Evolutionary conservation across 2,113 vertebrate species (phyloP).

Genomic region (Sebastes schlegelii): DNA sequence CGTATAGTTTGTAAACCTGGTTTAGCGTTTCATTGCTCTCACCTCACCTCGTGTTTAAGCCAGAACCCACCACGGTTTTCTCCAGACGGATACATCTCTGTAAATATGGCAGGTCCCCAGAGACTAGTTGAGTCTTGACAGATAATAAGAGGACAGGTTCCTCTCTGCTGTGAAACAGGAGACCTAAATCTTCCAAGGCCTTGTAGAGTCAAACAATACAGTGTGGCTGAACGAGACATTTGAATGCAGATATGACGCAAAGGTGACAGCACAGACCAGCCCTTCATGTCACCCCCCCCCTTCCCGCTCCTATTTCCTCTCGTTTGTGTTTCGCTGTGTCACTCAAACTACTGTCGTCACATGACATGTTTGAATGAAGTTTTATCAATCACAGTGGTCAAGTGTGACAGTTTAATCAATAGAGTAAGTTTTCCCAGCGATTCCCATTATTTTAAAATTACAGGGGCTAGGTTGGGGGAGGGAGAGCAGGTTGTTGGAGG

Average conservation of each 20-base stretch:
- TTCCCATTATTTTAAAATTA: conserved; percentile 64
- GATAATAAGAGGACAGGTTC: conserved; percentile 50
- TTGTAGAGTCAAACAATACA: conserved; percentile 27
- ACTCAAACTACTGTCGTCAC: conserved; percentile 58
- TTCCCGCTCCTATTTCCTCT: conserved; percentile 5
- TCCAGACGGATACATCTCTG: conserved; percentile 14
- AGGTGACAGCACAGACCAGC: conserved; percentile 57
- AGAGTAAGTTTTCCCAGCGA: conserved; percentile 51
- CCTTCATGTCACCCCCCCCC: conserved; percentile 24
- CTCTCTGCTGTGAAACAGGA: conserved; percentile 37
- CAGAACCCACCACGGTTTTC: not conserved
- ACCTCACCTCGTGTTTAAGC: conserved; percentile 8
- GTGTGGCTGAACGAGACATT: conserved; percentile 30
- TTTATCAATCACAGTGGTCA: conserved; percentile 77
- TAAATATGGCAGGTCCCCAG: conserved; percentile 44
- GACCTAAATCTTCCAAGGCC: conserved; percentile 28
- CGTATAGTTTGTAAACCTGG: conserved; percentile 11
- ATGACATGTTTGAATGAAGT: conserved; percentile 77
- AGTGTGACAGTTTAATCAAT: conserved; percentile 82
- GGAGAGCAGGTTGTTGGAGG: conserved; percentile 1
- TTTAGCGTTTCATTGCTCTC: conserved; percentile 2
- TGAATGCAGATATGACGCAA: conserved; percentile 64
- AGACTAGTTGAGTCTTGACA: conserved; percentile 45
- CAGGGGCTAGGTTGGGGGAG: conserved; percentile 5
- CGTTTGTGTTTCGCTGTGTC: conserved; percentile 60